phyloP scores from a whole-genome alignment of 2,113 vertebrate genomes.

The Xiphophorus maculatus region DNA sequence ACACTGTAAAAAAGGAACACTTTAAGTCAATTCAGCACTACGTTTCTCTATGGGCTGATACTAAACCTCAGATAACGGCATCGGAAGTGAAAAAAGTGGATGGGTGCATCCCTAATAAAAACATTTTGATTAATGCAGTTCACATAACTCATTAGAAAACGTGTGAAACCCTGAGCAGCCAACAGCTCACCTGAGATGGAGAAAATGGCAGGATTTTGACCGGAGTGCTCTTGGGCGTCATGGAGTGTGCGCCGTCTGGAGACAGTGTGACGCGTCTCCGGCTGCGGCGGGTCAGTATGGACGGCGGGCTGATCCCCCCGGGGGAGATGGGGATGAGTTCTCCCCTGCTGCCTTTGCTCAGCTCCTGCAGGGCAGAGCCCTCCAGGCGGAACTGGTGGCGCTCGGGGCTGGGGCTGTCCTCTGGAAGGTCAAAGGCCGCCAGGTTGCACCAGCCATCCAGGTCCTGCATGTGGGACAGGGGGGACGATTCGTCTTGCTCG shows the following conservation, averaged over 20 bases:
- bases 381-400: constrained; percentile 90
- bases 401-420: constrained; percentile 68
- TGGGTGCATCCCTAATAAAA: too few species aligned
- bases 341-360: constrained; percentile 91
- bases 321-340: constrained; percentile 97
- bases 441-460: constrained; percentile 93
- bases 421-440: constrained; percentile 90
- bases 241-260: constrained; percentile 86
- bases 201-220: constrained; percentile 96
- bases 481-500: neutral
- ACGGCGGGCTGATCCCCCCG: constrained; percentile 86
- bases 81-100: too few species aligned
- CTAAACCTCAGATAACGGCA: too few species aligned
- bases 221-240: constrained; percentile 95
- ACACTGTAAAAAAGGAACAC: too few species aligned
- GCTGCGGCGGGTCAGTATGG: constrained; percentile 87
- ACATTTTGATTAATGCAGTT: neutral
- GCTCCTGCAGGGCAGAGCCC: constrained; percentile 90
- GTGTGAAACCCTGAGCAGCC: neutral
- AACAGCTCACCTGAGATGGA: constrained; percentile 88
- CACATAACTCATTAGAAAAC: neutral
- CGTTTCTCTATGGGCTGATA: too few species aligned
- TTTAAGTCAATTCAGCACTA: too few species aligned
- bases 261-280: constrained; percentile 88
- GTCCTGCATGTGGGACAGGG: constrained; percentile 78